Evolutionary conservation across 2,888 invertebrate genomes (phyloP), one percentile per base, ranked within the genome.

Genomic region (Argynnis bischoffii): DNA sequence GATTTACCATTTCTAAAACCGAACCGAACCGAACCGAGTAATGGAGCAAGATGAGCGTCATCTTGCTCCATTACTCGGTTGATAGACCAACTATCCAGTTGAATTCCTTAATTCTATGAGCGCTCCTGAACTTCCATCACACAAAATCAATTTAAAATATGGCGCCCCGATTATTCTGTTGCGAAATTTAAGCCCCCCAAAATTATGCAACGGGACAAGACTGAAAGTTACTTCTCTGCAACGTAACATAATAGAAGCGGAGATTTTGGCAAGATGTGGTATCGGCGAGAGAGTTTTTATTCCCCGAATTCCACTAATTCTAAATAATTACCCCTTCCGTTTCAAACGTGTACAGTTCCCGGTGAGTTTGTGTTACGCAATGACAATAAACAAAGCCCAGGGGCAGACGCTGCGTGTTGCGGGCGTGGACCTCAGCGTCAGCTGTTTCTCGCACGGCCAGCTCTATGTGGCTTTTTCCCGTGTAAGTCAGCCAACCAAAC

Each of bases 271-370:
- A 31, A 74, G 72, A 1, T 72, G 69, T 46, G 69, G 69, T 16
- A 66, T 56, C 11, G 72, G 75, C 5, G 74, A 74, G 74, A 74
- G 8, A 14, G 64, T 72, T 14, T 73, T 73, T 50, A 72, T 72
- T 31, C 74, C 73, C 14, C 63, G 72, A 8, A 74, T 72, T 6
- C 69, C 73, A 2, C 15, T 74, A 3, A 72, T 71, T 14, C 72
- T 67, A 15, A 72, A 69, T 50, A 69, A 72, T 66, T 70, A n/a
- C n/a, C n/a, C n/a, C n/a, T n/a, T n/a, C n/a, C n/a, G n/a, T n/a
- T n/a, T n/a, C n/a, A n/a, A n/a, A n/a, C n/a, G n/a, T n/a, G n/a
- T n/a, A n/a, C n/a, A n/a, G n/a, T n/a, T n/a, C n/a, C n/a, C n/a
- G n/a, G n/a, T n/a, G n/a, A n/a, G n/a, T n/a, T n/a, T n/a, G n/a